Percentiles rank a stretch among this genome's conserved stretches.
These are phyloP conservation scores for Molanna angustata DNA, from an alignment of 2,888 invertebrate species.

Conservation along the genomic window DNA sequence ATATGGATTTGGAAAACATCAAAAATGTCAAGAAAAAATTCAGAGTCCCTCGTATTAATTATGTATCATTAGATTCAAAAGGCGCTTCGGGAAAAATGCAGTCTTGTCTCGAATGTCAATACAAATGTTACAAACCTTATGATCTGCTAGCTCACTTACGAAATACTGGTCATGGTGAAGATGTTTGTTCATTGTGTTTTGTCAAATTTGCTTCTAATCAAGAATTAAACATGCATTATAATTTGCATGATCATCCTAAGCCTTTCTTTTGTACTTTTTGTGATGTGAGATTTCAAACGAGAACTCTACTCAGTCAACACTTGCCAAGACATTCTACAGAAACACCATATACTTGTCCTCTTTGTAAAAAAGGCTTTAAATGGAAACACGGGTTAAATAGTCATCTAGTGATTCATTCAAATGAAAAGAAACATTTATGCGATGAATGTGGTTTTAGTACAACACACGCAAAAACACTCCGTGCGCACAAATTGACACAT, in stretches of 20 bases:
- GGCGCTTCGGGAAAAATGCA: constrained; percentile 41
- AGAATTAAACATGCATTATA: constrained; percentile 42
- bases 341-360: constrained; percentile 52
- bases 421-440: constrained; percentile 53
- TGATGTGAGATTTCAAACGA: constrained; percentile 48
- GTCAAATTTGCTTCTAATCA: constrained; percentile 37
- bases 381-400: constrained; percentile 58
- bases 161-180: constrained; percentile 33
- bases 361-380: constrained; percentile 54
- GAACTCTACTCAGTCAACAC: constrained; percentile 49
- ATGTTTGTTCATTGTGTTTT: constrained; percentile 41
- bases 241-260: constrained; percentile 45
- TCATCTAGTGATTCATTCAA: constrained; percentile 51
- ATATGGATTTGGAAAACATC: too few species aligned
- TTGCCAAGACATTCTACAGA: constrained; percentile 54
- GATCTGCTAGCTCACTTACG: constrained; percentile 37
- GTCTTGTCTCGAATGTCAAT: constrained; percentile 43
- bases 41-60: too few species aligned
- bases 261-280: constrained; percentile 55
- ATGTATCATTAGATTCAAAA: constrained; percentile 36
- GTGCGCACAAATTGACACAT: constrained; percentile 52
- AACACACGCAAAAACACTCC: constrained; percentile 53
- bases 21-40: too few species aligned
- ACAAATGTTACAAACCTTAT: constrained; percentile 44
- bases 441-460: constrained; percentile 58